Evolutionary conservation across 2,113 vertebrate genomes (phyloP), one percentile per base, ranked within the genome.

Genomic region (Tetrao urogallus): DNA sequence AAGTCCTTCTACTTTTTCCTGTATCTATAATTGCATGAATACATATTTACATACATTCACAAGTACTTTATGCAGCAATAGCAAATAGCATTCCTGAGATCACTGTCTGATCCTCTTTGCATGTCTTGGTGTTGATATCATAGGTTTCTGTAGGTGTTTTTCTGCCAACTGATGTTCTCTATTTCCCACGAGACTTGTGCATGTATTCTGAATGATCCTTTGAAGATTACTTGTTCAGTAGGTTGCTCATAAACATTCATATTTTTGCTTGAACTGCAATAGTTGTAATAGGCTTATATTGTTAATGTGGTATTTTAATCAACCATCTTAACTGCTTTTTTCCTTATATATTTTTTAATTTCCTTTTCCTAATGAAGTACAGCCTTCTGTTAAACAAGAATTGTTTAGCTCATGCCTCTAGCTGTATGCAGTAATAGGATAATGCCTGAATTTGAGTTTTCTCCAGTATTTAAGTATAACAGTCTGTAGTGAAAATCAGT

Each of bases 401-500:
- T 21, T 21, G 18, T 30, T 32, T 22, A 45, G 42, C 32, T 47
- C 30, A n/a, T 67, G 32, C 14, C 30, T 67, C 20, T 47, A 67
- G 11, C 20, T 79, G 10, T 28, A 6, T 65, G 82, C 52, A 2
- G 22, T 22, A 69, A 61, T 27, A 42, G 13, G 2, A 43, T 58
- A 80, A 63, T 65, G 5, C 3, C 1, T 36, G 4, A 66, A 21
- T 81, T 57, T 56, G 16, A 60, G 11, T 89, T 87, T 91, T 67
- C 24, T 70, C 10, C 22, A 42, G 13, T 30, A 42, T 65, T 86
- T 77, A 13, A 64, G 10, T 48, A 21, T 76, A 80, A 65, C 21
- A 28, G 14, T 3, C 11, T 79, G 38, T 10, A 72, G 45, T 3
- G 2, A 72, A 82, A 75, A 67, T 22, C 11, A 0, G 0, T 47